Base-by-base conservation (phyloP, 2,113 vertebrate genomes). In the Microtus oregoni region DNA sequence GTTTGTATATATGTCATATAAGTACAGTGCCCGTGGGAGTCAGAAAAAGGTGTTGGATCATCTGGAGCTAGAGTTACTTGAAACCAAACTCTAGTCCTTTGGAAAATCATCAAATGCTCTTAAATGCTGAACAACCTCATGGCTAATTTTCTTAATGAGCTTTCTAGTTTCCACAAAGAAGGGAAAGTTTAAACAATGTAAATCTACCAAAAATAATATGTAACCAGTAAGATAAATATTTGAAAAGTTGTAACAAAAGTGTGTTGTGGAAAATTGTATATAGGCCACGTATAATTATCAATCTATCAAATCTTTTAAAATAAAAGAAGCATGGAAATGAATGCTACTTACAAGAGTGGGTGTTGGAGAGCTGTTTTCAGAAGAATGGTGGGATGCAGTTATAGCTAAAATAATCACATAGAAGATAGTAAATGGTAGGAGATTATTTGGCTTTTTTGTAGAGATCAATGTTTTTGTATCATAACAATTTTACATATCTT, bases 241-340 rank as follows among this genome's bases (percentile, higher is more conserved):
- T 78, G 22, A 75, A 94, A 96, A 89, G 14, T 86, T 52, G 86
- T 83, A 24, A n/a, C 63, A 76, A 58, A 86, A 86, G 38, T 67
- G 68, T 17, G 79, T 41, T 47, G 38, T 19, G 78, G 50, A 65
- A 86, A 89, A 82, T 28, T 50, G 4, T n/a, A n/a, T n/a, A n/a
- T n/a, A n/a, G n/a, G n/a, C n/a, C n/a, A n/a, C n/a, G n/a, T n/a
- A n/a, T n/a, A n/a, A n/a, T n/a, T n/a, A n/a, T n/a, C n/a, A n/a
- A n/a, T n/a, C n/a, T n/a, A n/a, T n/a, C n/a, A n/a, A n/a, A n/a
- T n/a, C n/a, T n/a, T n/a, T n/a, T n/a, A n/a, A n/a, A n/a, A n/a
- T n/a, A n/a, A n/a, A n/a, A n/a, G n/a, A n/a, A n/a, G n/a, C n/a
- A n/a, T n/a, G n/a, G n/a, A n/a, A n/a, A n/a, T n/a, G n/a, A n/a